A percentile compares a stretch with the other conserved stretches of the same genome.
These are phyloP conservation scores for Spodoptera picta DNA, from an alignment of 2,888 invertebrate species.

Conservation along the genomic window DNA sequence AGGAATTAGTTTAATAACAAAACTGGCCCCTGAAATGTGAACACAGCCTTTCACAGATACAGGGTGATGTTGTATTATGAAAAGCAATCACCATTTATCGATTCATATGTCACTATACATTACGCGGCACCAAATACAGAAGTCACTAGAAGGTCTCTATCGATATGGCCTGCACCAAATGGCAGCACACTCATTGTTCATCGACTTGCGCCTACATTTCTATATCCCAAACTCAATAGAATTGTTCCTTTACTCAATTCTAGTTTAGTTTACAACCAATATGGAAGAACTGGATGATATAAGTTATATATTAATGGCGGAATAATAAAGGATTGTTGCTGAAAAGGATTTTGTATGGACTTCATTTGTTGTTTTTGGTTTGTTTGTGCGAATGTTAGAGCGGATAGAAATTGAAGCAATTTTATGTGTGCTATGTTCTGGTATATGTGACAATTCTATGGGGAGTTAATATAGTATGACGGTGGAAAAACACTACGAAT, in stretches of 20 bases:
- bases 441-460: too few relatives aligned
- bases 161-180: slow-evolving; percentile 27
- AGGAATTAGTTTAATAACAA: too few relatives aligned
- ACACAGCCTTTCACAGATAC: not conserved
- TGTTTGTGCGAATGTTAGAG: too few relatives aligned
- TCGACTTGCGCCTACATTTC: slow-evolving; percentile 49
- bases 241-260: slow-evolving; percentile 56
- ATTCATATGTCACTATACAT: slow-evolving; percentile 41
- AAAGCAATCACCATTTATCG: slow-evolving; percentile 33
- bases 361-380: not conserved
- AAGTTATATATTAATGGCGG: slow-evolving; percentile 23
- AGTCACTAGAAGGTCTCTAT: slow-evolving; percentile 12
- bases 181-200: slow-evolving; percentile 50
- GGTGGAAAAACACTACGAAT: too few relatives aligned
- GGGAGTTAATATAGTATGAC: too few relatives aligned
- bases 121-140: slow-evolving; percentile 37
- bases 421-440: too few relatives aligned
- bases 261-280: slow-evolving; percentile 42
- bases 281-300: slow-evolving; percentile 47
- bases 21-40: too few relatives aligned
- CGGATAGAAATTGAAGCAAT: too few relatives aligned
- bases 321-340: not conserved
- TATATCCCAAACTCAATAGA: slow-evolving; percentile 53
- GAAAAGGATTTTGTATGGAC: not conserved
- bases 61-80: slow-evolving; percentile 19